Evolutionary conservation across 1,140 invertebrate species (phyloP).

Genomic region (Drosophila takahashii): DNA sequence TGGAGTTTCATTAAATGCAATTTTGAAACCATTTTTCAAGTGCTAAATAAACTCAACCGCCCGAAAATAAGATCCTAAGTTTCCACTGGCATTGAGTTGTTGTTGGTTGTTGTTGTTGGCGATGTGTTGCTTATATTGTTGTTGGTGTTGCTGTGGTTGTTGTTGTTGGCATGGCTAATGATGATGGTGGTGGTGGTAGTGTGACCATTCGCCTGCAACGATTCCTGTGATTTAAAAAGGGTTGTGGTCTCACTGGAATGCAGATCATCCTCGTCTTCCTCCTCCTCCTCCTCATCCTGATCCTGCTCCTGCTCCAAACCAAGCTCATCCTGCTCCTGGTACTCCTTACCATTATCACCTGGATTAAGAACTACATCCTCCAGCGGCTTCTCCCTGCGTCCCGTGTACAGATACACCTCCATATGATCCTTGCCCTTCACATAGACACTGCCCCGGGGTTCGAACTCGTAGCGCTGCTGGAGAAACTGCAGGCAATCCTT

Average conservation of each 20-base stretch:
- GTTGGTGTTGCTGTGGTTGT: background rate
- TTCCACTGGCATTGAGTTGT: conserved; percentile 34
- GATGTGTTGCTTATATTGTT: background rate
- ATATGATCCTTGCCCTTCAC: conserved; percentile 98
- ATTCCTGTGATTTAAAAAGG: conserved; percentile 66
- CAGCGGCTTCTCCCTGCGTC: conserved; percentile 29
- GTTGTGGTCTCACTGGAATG: conserved; percentile 72
- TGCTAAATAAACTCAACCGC: background rate
- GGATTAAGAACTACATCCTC: background rate
- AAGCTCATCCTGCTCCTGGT: conserved; percentile 1
- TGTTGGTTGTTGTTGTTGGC: conserved; percentile 9
- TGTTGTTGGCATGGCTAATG: background rate
- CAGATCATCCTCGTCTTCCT: conserved; percentile 60
- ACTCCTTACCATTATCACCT: background rate
- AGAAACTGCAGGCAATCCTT: conserved; percentile 90
- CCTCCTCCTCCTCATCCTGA: conserved; percentile 13
- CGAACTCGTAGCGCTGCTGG: conserved; percentile 90
- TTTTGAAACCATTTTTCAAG: conserved; percentile 68
- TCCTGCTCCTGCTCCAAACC: conserved; percentile 1
- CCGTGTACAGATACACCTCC: conserved; percentile 90
- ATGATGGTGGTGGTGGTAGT: conserved; percentile 6
- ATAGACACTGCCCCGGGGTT: conserved; percentile 93
- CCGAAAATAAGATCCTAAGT: conserved; percentile 11
- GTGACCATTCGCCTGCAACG: conserved; percentile 56
- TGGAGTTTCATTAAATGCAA: conserved; percentile 63